These are phyloP conservation scores for Euwallacea similis DNA, from an alignment of 1,140 invertebrate genomes.

Conservation along the genomic window DNA sequence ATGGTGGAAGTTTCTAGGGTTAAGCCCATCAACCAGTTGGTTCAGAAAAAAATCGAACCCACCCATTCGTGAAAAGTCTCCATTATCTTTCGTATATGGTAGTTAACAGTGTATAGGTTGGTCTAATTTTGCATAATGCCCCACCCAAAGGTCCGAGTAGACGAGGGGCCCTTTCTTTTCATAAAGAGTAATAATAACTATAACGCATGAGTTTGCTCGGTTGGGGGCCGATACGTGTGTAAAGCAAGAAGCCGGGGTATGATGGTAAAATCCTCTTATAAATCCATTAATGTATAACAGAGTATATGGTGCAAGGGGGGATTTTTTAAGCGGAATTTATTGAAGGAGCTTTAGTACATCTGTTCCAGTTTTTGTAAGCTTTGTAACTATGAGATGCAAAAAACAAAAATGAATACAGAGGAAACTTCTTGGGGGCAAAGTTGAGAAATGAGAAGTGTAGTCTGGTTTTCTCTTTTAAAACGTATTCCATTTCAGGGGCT, in stretches of 20 bases:
- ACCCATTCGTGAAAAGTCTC: slow-evolving; percentile 30
- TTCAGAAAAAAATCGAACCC: slow-evolving; percentile 16
- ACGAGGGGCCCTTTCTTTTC: slow-evolving; percentile 21
- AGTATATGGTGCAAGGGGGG: slow-evolving; percentile 7
- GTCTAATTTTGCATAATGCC: slow-evolving; percentile 34
- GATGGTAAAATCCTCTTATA: slow-evolving; percentile 34
- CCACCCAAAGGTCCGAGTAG: slow-evolving; percentile 26
- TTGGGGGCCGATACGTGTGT: slow-evolving; percentile 19
- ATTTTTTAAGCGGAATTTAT: slow-evolving; percentile 28
- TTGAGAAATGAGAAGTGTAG: no score
- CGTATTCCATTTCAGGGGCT: no score
- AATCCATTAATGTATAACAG: slow-evolving; percentile 33
- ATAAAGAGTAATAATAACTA: slow-evolving; percentile 34
- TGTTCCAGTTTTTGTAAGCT: slow-evolving; percentile 16
- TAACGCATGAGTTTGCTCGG: slow-evolving; percentile 32
- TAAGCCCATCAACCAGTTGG: slow-evolving; percentile 20
- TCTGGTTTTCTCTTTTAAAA: no score
- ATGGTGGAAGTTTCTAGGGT: neutral
- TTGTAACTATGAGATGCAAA: neutral
- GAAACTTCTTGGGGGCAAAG: no score
- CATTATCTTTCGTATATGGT: slow-evolving; percentile 18
- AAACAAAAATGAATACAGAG: no score
- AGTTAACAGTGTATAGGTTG: slow-evolving; percentile 14
- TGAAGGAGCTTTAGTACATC: slow-evolving; percentile 4
- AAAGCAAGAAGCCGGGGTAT: slow-evolving; percentile 7